Percentiles rank a stretch among this genome's conserved stretches.
Evolutionary conservation across 2,797 vertebrate genomes (phyloP).

Genomic region (Sebastes oblongus): DNA sequence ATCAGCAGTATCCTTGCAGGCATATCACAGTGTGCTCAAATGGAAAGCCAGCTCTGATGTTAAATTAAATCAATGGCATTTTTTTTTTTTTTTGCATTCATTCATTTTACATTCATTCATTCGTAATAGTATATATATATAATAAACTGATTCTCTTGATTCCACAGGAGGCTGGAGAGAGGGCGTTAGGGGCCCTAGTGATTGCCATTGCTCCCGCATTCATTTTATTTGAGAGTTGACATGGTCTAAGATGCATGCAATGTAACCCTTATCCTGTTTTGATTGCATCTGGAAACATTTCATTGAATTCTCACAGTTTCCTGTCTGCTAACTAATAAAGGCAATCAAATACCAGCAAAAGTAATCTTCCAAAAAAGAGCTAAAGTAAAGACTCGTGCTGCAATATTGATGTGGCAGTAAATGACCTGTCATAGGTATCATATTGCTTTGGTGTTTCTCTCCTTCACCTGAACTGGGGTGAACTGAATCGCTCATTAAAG

Average conservation of each 20-base stretch:
- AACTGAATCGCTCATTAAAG: slow-evolving; percentile 70
- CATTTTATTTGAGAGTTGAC: slow-evolving; percentile 9
- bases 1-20: slow-evolving; percentile 73
- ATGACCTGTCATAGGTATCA: slow-evolving; percentile 75
- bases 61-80: slow-evolving; percentile 30
- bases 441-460: slow-evolving; percentile 68
- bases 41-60: slow-evolving; percentile 15
- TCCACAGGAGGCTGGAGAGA: background rate
- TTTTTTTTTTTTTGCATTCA: slow-evolving; percentile 21
- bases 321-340: background rate
- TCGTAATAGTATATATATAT: background rate
- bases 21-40: slow-evolving; percentile 25
- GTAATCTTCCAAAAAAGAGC: slow-evolving; percentile 1
- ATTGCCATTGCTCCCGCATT: background rate
- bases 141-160: background rate
- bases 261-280: background rate
- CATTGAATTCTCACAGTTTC: background rate
- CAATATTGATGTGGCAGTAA: slow-evolving; percentile 76
- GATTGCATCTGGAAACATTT: background rate
- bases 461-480: slow-evolving; percentile 66
- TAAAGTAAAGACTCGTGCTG: slow-evolving; percentile 47
- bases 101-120: slow-evolving; percentile 25
- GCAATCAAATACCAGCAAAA: background rate
- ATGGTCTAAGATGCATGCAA: background rate
- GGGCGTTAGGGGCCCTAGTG: background rate